Evolutionary conservation across 37 sponge, comb jelly and placozoan species (phyloP), one percentile per base, ranked within the genome.

Genomic region (Cliona cf. orientalis): DNA sequence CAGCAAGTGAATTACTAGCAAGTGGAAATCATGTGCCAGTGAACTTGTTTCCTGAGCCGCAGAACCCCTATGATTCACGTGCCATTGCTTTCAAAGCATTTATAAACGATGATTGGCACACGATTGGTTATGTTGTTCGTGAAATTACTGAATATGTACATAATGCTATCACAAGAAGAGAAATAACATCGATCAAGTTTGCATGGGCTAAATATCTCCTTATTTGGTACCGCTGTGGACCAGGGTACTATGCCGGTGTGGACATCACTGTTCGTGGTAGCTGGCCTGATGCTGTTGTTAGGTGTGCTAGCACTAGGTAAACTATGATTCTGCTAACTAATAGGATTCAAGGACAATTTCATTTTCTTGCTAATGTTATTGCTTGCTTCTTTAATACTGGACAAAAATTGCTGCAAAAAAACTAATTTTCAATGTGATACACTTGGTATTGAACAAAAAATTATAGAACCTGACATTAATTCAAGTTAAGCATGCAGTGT

Each of bases 231-330:
- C 67, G 49, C 21, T n/a, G 38, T 67, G 80, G 80, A 46, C 80
- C 80, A 33, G 80, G 70, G n/a, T 67, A 35, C 21, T 67, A 68
- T 80, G 80, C 80, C 49, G 80, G 80, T n/a, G 56, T 67, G 4
- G 39, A 66, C 32, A 68, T 67, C 34, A 55, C 80, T 9, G 56
- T 68, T 53, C 67, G 69, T 6, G 80, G 80, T 11, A 23, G 46
- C 40, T 80, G 80, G 80, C 41, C 55, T 3, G 9, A 1, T 34
- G 46, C 40, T 46, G 66, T 78, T 25, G 26, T 41, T 31, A 25
- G 44, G 28, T 63, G 66, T 41, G 66, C 65, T 37, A 78, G 78
- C n/a, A 78, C 78, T 25, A 37, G 78, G 63, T 78, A 38, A n/a
- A 19, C 12, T 28, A 11, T 14, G n/a, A 45, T 72, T 7, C 25